A percentile compares a stretch with the other conserved stretches of the same genome.
phyloP scores from a whole-genome alignment of 2,113 vertebrate genomes.

The Gulo gulo region DNA sequence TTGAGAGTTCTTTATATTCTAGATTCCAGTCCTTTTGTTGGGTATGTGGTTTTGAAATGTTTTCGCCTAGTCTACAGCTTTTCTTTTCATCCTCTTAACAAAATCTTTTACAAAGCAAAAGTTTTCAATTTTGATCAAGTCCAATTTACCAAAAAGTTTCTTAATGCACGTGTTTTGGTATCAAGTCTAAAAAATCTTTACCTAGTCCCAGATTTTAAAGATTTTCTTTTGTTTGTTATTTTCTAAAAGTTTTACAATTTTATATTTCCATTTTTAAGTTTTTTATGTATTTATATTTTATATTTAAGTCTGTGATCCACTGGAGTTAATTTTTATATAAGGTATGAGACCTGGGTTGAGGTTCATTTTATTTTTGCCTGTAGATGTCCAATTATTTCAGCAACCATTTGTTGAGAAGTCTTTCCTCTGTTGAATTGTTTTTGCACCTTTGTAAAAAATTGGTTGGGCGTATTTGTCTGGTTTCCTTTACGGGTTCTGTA shows the following conservation, averaged over 20 bases:
- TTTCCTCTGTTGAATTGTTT: neutral
- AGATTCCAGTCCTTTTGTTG: neutral
- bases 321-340: conserved; percentile 13
- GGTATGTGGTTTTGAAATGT: neutral
- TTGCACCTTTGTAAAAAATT: neutral
- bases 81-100: neutral
- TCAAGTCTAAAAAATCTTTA: neutral
- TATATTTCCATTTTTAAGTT: neutral
- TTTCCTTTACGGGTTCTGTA: neutral
- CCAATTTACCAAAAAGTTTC: neutral
- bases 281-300: neutral
- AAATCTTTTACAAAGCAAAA: neutral
- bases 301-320: neutral
- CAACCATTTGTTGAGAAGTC: neutral
- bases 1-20: neutral
- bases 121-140: neutral
- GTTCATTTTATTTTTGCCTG: neutral
- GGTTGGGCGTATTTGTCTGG: neutral
- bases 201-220: neutral
- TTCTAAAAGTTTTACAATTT: neutral
- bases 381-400: neutral
- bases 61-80: neutral
- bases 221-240: neutral
- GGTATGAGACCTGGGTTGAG: neutral
- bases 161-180: neutral